Evolutionary conservation across 1,140 invertebrate species (phyloP), one percentile per base, ranked within the genome.

Genomic region (Halesus radiatus): DNA sequence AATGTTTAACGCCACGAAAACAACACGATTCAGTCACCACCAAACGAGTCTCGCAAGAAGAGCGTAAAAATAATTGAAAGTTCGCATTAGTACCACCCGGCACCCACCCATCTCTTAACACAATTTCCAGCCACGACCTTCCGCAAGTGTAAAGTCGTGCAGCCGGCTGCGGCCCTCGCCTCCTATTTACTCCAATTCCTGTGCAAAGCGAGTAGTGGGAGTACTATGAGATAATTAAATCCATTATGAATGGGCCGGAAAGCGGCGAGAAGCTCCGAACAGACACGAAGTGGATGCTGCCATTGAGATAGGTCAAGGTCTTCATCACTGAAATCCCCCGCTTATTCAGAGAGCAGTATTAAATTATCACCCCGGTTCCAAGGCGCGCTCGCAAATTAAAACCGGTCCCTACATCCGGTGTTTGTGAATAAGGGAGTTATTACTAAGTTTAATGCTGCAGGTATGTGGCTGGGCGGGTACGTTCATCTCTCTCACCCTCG

Each of bases 191-290:
- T 66, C 76, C 66, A 45, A 2, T 70, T 70, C 66, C 66, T 70
- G 18, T 37, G 56, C 73, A 52, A n/a, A 26, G 7, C n/a, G 58
- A 78, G 76, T 75, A 80, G 68, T 32, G 37, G n/a, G 79, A 76
- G 76, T 75, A 80, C 78, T 53, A 54, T 50, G 79, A 77, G 79
- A 81, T 83, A 83, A 83, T 83, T 83, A 83, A 83, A 81, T 83
- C 82, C 82, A 83, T 83, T 83, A 83, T 81, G 82, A 83, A 80
- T 79, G 82, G 77, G 72, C 68, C 54, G 20, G 66, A 78, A 75
- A 80, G 50, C 20, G 32, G 56, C n/a, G 37, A 60, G 53, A 66
- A 50, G 6, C 22, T 15, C 75, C 23, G 29, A 66, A 77, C 29
- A 58, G 16, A 29, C 16, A 64, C 18, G 66, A 70, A 62, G 26